Evolutionary conservation across 2,113 vertebrate genomes (phyloP).

Genomic region (Falcunculus frontatus): DNA sequence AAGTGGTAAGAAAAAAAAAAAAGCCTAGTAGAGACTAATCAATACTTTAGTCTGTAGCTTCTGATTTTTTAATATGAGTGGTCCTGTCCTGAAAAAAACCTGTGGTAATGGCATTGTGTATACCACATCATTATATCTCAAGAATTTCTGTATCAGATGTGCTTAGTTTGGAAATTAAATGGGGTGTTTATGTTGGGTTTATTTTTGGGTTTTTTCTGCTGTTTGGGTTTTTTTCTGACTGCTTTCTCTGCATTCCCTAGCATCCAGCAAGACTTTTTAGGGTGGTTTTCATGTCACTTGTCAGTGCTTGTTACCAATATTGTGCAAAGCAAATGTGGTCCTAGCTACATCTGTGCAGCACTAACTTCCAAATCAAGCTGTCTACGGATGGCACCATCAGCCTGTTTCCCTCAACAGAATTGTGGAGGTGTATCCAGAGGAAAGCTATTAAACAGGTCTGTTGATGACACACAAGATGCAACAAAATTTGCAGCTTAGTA

Average conservation of each 20-base stretch:
- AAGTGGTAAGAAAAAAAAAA: background rate
- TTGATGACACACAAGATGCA: background rate
- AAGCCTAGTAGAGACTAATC: background rate
- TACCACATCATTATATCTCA: background rate
- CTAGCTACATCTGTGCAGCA: background rate
- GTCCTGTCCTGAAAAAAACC: background rate
- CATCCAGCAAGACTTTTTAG: background rate
- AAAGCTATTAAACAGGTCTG: conserved; percentile 11
- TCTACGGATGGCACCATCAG: background rate
- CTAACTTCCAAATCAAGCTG: background rate
- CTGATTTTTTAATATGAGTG: background rate
- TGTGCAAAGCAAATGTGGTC: background rate
- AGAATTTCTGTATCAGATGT: background rate
- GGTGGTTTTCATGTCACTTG: background rate
- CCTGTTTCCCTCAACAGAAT: background rate
- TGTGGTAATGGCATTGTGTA: background rate
- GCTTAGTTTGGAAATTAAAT: background rate
- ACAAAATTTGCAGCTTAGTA: conserved; percentile 1
- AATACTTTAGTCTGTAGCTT: background rate
- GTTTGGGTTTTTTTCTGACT: fast-evolving
- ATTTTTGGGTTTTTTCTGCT: background rate
- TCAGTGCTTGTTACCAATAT: background rate
- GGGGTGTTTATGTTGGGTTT: fast-evolving
- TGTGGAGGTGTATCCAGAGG: background rate
- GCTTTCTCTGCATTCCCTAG: background rate